A percentile compares a stretch with the other conserved stretches of the same genome.
Evolutionary conservation across 2,113 vertebrate genomes (phyloP).

Genomic region (Emydocephalus ijimae): DNA sequence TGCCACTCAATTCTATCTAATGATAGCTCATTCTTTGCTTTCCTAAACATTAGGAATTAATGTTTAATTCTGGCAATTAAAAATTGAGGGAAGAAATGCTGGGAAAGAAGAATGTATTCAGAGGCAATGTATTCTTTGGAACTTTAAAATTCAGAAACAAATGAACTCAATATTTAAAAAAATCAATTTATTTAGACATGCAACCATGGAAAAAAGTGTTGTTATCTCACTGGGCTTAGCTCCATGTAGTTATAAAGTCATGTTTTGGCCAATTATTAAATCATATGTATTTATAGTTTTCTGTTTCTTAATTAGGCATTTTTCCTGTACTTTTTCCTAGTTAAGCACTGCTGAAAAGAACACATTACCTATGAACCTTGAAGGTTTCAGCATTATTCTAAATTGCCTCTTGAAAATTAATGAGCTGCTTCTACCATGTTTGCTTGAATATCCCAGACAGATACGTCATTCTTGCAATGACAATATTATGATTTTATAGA

Average conservation of each 20-base stretch:
- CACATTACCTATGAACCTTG: background rate
- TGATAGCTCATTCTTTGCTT: constrained; percentile 4
- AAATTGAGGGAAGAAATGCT: background rate
- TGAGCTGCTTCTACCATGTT: background rate
- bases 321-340: constrained; percentile 10
- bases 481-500: background rate
- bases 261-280: background rate
- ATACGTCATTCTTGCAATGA: background rate
- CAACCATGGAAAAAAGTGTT: background rate
- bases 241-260: background rate
- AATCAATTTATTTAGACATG: background rate
- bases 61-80: constrained; percentile 8
- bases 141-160: background rate
- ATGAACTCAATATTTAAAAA: background rate
- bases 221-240: background rate
- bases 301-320: background rate
- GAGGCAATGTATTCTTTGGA: background rate
- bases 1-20: constrained; percentile 3
- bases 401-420: constrained; percentile 29
- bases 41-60: background rate
- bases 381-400: background rate
- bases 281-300: background rate
- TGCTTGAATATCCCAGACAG: background rate
- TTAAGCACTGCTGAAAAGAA: constrained; percentile 12
- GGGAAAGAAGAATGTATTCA: background rate